Evolutionary conservation across 2,113 vertebrate species (phyloP).

Genomic region (Chamaetylas fuelleborni): DNA sequence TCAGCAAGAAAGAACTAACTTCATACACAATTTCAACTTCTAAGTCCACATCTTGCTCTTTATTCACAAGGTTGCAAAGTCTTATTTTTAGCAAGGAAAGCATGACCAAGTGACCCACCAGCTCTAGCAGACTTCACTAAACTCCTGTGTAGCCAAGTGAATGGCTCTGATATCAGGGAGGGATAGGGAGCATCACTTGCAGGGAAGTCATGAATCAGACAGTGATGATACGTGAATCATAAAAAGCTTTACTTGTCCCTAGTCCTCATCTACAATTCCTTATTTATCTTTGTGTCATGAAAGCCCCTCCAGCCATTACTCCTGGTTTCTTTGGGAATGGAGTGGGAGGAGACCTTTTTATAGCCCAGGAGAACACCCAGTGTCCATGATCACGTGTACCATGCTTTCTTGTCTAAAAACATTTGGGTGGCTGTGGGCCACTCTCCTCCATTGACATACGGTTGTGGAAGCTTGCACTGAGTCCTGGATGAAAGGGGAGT

Average conservation of each 20-base stretch:
- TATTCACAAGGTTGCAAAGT: not conserved
- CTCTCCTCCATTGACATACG: rapidly evolving
- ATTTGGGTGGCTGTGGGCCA: not conserved
- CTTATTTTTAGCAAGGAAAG: not conserved
- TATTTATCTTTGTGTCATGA: not conserved
- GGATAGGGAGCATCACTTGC: not conserved
- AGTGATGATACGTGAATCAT: not conserved
- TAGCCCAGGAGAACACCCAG: not conserved
- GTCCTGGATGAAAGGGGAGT: not conserved
- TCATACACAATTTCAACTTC: not conserved
- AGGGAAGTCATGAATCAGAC: not conserved
- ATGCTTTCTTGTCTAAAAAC: not conserved
- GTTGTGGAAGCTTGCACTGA: not conserved
- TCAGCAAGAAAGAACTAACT: not conserved
- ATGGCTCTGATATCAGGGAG: not conserved
- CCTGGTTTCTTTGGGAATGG: not conserved
- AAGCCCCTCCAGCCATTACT: not conserved
- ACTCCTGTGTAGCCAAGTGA: rapidly evolving
- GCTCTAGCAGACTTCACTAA: not conserved
- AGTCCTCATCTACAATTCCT: not conserved
- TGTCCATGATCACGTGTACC: not conserved
- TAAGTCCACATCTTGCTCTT: not conserved
- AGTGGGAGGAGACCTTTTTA: not conserved
- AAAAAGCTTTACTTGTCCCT: not conserved
- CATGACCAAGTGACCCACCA: not conserved